phyloP scores from a whole-genome alignment of 2,113 vertebrate genomes.

The Spea bombifrons region DNA sequence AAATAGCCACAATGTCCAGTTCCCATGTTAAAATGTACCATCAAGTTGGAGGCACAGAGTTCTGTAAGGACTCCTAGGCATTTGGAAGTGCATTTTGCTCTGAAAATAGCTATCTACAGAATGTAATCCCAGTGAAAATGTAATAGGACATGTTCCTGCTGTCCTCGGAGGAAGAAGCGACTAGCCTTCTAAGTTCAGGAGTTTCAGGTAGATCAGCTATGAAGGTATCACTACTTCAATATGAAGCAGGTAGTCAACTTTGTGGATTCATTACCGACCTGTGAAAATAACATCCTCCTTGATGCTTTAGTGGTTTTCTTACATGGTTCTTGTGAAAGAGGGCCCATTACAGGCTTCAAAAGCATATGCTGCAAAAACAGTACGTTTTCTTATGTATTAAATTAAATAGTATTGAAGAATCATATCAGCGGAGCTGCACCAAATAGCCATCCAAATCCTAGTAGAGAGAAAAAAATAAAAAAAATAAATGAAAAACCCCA shows the following conservation, averaged over 20 bases:
- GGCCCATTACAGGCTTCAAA: neutral
- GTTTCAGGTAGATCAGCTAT: constrained; percentile 3
- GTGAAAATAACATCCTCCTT: neutral
- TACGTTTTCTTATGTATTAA: neutral
- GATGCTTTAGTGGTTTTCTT: constrained; percentile 17
- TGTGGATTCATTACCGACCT: neutral
- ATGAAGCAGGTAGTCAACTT: constrained; percentile 36
- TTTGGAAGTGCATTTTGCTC: neutral
- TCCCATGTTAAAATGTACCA: constrained; percentile 16
- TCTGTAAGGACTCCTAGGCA: constrained; percentile 7
- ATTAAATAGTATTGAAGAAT: neutral
- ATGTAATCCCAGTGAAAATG: constrained; percentile 11
- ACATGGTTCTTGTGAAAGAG: neutral
- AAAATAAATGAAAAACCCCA: neutral
- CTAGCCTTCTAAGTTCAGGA: neutral
- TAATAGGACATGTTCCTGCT: neutral
- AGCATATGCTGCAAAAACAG: neutral
- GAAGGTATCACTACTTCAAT: constrained; percentile 39
- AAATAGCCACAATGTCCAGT: constrained; percentile 27
- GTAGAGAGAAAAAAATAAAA: neutral
- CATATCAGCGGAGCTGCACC: constrained; percentile 25
- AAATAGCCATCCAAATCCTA: constrained; percentile 43
- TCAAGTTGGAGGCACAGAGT: constrained; percentile 7
- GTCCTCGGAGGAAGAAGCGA: neutral
- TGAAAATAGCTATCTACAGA: neutral